Conservation (phyloP, 2,888 invertebrate species). For the Willowsia nigromaculata region DNA sequence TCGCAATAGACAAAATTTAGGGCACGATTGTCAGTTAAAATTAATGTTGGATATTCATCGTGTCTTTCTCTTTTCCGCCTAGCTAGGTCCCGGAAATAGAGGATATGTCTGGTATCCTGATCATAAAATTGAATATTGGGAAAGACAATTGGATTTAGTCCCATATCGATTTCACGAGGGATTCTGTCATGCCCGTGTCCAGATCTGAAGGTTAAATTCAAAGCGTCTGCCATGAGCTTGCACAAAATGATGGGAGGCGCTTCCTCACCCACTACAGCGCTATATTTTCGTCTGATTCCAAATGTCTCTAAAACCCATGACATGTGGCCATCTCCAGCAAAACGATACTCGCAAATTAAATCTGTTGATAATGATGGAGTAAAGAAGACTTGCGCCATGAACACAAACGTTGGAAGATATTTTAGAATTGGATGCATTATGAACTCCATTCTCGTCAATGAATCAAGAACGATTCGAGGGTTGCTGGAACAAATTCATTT, state of each 20-base stretch:
- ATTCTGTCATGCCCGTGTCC: not conserved
- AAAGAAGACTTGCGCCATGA: no score
- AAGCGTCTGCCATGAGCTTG: not conserved
- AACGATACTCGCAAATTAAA: not conserved
- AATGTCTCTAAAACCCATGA: not conserved
- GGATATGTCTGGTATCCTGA: not conserved
- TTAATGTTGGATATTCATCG: not conserved
- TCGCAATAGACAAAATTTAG: not conserved
- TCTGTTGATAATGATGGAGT: no score
- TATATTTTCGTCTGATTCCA: not conserved
- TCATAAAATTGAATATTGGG: not conserved
- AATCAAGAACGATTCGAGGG: no score
- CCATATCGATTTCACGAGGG: not conserved
- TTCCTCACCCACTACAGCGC: not conserved
- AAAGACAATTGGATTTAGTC: not conserved
- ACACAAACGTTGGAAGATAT: no score
- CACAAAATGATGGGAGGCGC: not conserved
- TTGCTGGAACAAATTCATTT: no score
- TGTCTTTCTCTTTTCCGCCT: not conserved
- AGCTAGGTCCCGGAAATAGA: not conserved
- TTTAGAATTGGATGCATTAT: no score
- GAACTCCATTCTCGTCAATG: no score
- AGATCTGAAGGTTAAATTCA: not conserved
- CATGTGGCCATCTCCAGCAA: not conserved
- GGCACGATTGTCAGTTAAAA: not conserved